A percentile compares a stretch with the other conserved stretches of the same genome.
phyloP scores from a whole-genome alignment of 2,113 vertebrate genomes.

The Aramus guarauna region DNA sequence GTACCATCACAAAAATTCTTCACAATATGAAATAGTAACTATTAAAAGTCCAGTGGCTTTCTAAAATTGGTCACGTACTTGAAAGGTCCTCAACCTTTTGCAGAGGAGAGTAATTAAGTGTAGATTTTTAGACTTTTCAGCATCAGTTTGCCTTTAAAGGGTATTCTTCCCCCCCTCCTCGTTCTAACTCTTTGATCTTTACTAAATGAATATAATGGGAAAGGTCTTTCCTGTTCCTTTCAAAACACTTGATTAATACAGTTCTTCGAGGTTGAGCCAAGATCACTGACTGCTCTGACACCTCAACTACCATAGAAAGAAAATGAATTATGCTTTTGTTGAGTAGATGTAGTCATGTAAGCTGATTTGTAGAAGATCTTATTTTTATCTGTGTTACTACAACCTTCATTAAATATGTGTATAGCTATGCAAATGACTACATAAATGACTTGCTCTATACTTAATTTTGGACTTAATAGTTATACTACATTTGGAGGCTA shows the following conservation, averaged over 20 bases:
- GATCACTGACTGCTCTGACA: neutral
- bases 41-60: neutral
- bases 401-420: neutral
- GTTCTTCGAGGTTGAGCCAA: slow-evolving; percentile 10
- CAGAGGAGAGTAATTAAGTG: neutral
- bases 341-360: neutral
- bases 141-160: neutral
- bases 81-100: neutral
- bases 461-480: neutral
- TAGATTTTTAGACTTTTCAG: neutral
- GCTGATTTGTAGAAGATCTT: neutral
- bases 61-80: neutral
- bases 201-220: neutral
- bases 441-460: neutral
- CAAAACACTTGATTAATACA: neutral
- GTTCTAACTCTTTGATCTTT: neutral
- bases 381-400: neutral
- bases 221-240: neutral
- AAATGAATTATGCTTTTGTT: neutral
- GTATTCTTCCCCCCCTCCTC: fast-evolving
- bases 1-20: neutral
- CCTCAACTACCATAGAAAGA: neutral
- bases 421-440: neutral
- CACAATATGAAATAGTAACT: neutral
- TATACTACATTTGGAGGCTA: neutral